Evolutionary conservation across 2,113 vertebrate species (phyloP), one percentile per base, ranked within the genome.

Genomic region (Atlantisia rogersi): DNA sequence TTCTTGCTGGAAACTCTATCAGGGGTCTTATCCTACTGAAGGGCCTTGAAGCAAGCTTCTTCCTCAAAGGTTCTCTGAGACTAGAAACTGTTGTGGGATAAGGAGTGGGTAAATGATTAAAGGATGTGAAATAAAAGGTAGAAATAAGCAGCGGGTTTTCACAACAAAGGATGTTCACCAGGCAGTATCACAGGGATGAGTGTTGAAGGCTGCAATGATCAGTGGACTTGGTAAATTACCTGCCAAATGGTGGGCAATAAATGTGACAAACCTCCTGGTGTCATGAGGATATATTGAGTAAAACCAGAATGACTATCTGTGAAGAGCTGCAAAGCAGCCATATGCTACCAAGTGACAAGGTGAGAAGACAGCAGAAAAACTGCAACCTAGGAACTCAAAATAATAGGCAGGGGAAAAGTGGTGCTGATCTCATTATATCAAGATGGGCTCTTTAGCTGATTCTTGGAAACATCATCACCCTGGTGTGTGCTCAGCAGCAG

Each of bases 341-440:
- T 88, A 90, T 67, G 90, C 68, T 86, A 28, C 37, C 52, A 74
- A 86, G 42, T 89, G 83, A 86, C 83, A 94, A 86, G 60, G 86
- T 94, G 80, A 86, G 69, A 91, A 94, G 70, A 86, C 37, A 71
- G 80, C 42, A 71, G 73, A 76, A 81, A 88, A 92, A 28, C 56
- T 86, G 60, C 42, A 86, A 55, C 79, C 58, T 80, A 58, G 59
- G 80, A 85, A 82, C 76, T 90, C 53, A 69, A 37, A 81, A 67
- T 64, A 92, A 86, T 19, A 83, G 64, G 39, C 80, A 19, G 13
- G 46, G 64, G 55, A 40, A 75, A 55, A 91, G 26, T n/a, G 77
- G 46, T 16, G 42, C 82, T 92, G 68, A 67, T 88, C 79, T 92
- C 80, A 56, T 95, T 86, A 74, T 21, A 59, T 52, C 63, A 85